These are phyloP conservation scores for Strigamia crassipes DNA, from an alignment of 2,888 invertebrate species.

Conservation along the genomic window DNA sequence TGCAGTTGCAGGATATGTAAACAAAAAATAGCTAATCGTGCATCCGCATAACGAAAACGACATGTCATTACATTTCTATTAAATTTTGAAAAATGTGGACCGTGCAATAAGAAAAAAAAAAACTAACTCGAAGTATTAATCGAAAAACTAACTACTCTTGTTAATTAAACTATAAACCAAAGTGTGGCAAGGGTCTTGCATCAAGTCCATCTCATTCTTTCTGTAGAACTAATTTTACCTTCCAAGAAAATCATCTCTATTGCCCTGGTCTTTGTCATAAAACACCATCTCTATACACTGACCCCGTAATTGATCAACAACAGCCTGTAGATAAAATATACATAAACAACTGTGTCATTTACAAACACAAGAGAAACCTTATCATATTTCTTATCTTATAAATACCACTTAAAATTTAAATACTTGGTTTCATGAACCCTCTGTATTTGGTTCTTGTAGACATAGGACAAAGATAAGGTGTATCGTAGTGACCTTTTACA, in stretches of 20 bases:
- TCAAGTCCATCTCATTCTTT: not conserved
- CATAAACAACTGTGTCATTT: slow-evolving; percentile 16
- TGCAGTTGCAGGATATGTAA: no score
- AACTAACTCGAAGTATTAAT: no score
- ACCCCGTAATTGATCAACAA: slow-evolving; percentile 65
- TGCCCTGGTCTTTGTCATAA: slow-evolving; percentile 90
- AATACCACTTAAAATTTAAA: no score
- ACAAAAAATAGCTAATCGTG: no score
- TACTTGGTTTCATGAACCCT: no score
- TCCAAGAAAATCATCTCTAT: slow-evolving; percentile 90
- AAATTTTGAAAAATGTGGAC: no score
- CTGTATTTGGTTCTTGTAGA: not conserved
- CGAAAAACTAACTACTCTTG: no score
- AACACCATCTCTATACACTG: slow-evolving; percentile 77
- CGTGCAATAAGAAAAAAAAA: no score
- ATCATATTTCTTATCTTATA: not conserved
- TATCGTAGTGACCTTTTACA: not conserved
- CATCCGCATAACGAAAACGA: no score
- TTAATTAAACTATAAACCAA: not conserved
- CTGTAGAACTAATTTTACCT: slow-evolving; percentile 66
- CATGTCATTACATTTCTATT: no score
- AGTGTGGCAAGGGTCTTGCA: not conserved
- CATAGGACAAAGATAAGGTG: not conserved
- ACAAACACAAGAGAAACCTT: not conserved
- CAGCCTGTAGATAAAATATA: slow-evolving; percentile 46